phyloP scores from a whole-genome alignment of 2,888 invertebrate species.

The Dasypolia templi region DNA sequence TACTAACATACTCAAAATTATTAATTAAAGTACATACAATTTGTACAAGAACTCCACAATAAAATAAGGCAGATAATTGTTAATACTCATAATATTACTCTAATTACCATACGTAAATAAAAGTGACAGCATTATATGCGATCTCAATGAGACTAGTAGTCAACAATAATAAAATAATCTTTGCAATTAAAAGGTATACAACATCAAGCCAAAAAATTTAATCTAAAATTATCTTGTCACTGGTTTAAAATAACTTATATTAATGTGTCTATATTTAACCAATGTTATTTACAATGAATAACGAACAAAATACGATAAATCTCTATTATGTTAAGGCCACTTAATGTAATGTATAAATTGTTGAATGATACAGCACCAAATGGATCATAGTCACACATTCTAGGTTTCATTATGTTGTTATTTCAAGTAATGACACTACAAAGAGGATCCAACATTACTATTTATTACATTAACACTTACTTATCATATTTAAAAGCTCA shows the following conservation, averaged over 20 bases:
- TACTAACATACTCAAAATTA: slow-evolving; percentile 83
- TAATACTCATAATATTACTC: slow-evolving; percentile 80
- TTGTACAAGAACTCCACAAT: slow-evolving; percentile 81
- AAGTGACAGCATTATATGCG: slow-evolving; percentile 86
- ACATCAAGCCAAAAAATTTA: slow-evolving; percentile 62
- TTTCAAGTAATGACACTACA: slow-evolving; percentile 69
- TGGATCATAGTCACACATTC: slow-evolving; percentile 41
- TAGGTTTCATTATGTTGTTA: slow-evolving; percentile 53
- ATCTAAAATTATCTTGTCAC: slow-evolving; percentile 69
- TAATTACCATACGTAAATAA: slow-evolving; percentile 71
- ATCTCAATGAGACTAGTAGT: slow-evolving; percentile 85
- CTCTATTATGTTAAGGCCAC: slow-evolving; percentile 83
- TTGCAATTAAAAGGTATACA: slow-evolving; percentile 78
- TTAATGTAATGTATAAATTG: slow-evolving; percentile 65
- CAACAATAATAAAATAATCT: slow-evolving; percentile 80
- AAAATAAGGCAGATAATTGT: slow-evolving; percentile 79
- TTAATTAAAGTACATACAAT: slow-evolving; percentile 85
- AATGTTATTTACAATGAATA: slow-evolving; percentile 86
- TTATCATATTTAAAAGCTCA: slow-evolving; percentile 68
- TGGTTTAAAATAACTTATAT: slow-evolving; percentile 75
- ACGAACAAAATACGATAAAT: slow-evolving; percentile 71
- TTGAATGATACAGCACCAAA: slow-evolving; percentile 77
- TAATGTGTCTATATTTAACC: slow-evolving; percentile 60
- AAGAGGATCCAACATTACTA: slow-evolving; percentile 63
- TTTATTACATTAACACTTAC: slow-evolving; percentile 44